Percentiles rank a stretch among this genome's conserved stretches.
Evolutionary conservation across 2,888 invertebrate species (phyloP).

Genomic region (Fissipunctia ypsillon): DNA sequence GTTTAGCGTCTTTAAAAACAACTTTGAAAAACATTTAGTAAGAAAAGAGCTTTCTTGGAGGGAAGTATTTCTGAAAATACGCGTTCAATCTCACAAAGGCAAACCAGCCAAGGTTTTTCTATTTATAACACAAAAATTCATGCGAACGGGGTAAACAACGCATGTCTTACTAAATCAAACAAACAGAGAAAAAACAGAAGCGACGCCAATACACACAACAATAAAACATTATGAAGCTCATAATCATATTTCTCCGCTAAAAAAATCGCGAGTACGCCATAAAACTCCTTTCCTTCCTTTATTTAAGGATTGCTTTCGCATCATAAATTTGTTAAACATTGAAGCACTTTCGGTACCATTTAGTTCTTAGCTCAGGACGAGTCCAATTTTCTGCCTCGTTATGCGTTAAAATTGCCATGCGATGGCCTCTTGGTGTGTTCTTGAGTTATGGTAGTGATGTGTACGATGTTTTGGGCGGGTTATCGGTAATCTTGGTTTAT

Average conservation of each 20-base stretch:
- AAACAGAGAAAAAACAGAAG: slow-evolving; percentile 17
- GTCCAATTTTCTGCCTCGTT: slow-evolving; percentile 81
- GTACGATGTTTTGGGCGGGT: slow-evolving; percentile 52
- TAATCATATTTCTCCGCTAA: slow-evolving; percentile 60
- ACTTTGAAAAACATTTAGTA: background rate
- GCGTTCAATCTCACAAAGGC: background rate
- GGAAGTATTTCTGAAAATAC: background rate
- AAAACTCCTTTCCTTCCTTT: slow-evolving; percentile 76
- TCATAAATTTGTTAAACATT: slow-evolving; percentile 79
- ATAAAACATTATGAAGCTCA: slow-evolving; percentile 55
- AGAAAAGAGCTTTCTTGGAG: too few relatives aligned
- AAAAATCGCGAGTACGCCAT: slow-evolving; percentile 66
- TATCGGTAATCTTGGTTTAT: slow-evolving; percentile 49
- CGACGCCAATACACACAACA: slow-evolving; percentile 37
- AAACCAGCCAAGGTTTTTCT: background rate
- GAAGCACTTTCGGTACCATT: slow-evolving; percentile 75
- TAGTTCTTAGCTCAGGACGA: slow-evolving; percentile 70
- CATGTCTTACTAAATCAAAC: background rate
- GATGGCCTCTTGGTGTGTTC: slow-evolving; percentile 70
- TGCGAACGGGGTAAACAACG: background rate
- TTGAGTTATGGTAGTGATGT: slow-evolving; percentile 70
- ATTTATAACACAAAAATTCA: background rate
- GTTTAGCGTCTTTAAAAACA: background rate
- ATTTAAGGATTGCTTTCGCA: slow-evolving; percentile 78
- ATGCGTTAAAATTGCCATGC: slow-evolving; percentile 76